These are phyloP conservation scores for Dasypus novemcinctus DNA, from an alignment of 2,113 vertebrate species.

Conservation along the genomic window DNA sequence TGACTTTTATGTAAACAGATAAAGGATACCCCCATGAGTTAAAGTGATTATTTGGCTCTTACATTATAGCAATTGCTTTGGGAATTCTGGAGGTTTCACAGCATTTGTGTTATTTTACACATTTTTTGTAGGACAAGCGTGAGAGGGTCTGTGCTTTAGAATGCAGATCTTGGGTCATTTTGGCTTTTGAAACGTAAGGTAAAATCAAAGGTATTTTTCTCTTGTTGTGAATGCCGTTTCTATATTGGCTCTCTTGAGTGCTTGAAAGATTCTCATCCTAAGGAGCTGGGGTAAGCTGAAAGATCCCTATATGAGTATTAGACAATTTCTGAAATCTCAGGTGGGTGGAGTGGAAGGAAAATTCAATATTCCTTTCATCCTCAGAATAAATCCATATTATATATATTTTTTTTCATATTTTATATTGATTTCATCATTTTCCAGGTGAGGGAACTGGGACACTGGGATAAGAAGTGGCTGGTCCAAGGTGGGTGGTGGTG, in stretches of 20 bases:
- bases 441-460: neutral
- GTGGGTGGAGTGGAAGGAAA: neutral
- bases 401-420: neutral
- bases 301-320: neutral
- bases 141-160: neutral
- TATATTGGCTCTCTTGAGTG: neutral
- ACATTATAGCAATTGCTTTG: neutral
- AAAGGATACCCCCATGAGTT: neutral
- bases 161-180: neutral
- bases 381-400: neutral
- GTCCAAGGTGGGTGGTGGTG: neutral
- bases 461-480: neutral
- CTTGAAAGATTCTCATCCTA: neutral
- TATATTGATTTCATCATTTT: neutral
- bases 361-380: neutral
- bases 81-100: neutral
- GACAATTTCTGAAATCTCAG: neutral
- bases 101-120: neutral
- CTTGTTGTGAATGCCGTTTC: neutral
- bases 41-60: neutral
- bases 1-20: neutral
- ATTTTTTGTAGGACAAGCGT: neutral
- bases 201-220: neutral
- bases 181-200: neutral
- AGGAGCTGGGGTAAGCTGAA: neutral